Percentiles rank a stretch among this genome's conserved stretches.
Evolutionary conservation across 1,140 invertebrate species (phyloP).

Genomic region (Drosophila santomea): DNA sequence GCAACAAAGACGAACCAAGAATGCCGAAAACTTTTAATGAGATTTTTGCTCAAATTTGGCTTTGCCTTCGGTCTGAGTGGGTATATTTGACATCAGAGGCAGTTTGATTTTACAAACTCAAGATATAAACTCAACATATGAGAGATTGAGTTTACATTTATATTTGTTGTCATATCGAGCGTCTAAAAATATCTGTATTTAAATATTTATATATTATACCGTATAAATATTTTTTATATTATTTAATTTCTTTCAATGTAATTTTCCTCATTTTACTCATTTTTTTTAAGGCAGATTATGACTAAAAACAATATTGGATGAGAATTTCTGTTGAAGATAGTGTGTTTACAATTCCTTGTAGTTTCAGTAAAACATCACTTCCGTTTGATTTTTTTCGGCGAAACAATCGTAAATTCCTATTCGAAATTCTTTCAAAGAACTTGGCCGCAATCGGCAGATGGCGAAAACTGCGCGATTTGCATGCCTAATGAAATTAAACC

Average conservation of each 20-base stretch:
- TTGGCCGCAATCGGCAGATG: slow-evolving; percentile 62
- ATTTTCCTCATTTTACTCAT: too few relatives aligned
- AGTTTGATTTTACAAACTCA: background rate
- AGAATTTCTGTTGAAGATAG: too few relatives aligned
- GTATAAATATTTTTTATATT: too few relatives aligned
- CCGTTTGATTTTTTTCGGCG: slow-evolving; percentile 6
- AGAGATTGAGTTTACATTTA: too few relatives aligned
- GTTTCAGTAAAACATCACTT: background rate
- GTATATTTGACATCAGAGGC: background rate
- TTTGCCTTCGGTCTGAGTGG: slow-evolving; percentile 4
- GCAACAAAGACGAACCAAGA: slow-evolving; percentile 54
- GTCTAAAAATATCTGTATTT: too few relatives aligned
- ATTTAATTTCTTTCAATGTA: too few relatives aligned
- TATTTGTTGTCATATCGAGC: too few relatives aligned
- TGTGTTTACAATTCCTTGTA: slow-evolving; percentile 6
- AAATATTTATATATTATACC: too few relatives aligned
- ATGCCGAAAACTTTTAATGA: slow-evolving; percentile 77
- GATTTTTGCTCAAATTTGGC: slow-evolving; percentile 62
- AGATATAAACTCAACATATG: too few relatives aligned
- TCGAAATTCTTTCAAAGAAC: slow-evolving; percentile 40
- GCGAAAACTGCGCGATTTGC: slow-evolving; percentile 71
- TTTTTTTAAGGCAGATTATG: too few relatives aligned
- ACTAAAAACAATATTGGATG: too few relatives aligned
- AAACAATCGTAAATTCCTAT: slow-evolving; percentile 54
- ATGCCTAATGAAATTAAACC: slow-evolving; percentile 73